Evolutionary conservation across 1,140 invertebrate species (phyloP), one percentile per base, ranked within the genome.

Genomic region (Camponotus pennsylvanicus): DNA sequence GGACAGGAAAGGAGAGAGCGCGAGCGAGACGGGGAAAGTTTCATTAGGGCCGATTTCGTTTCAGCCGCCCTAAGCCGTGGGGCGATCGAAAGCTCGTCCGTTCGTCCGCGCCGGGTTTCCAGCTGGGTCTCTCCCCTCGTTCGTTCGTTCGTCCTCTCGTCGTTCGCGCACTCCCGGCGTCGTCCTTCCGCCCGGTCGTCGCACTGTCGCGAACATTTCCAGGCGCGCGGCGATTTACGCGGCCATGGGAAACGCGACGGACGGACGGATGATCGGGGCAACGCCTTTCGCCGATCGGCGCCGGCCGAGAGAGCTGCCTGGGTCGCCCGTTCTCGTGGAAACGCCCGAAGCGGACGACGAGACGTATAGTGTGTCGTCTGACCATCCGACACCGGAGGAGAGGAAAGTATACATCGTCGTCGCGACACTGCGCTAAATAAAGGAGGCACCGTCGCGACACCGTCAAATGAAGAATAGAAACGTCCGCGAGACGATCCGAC

Each of bases 1-100:
- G 61, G 21, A 21, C 8, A 13, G 21, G 13, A 69, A 9, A 21
- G 42, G 34, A 52, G 45, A 57, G 59, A 55, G 71, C 37, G 52
- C 37, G 52, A 79, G 69, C 37, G 76, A 66, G 76, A 66, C 13
- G 7, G 42, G 45, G 78, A 84, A 88, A 87, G 82, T 88, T 88
- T 88, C 87, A 88, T 88, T 88, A 88, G 87, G 87, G 86, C 78
- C 75, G 87, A 87, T 88, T 88, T 87, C 87, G 69, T 88, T 88
- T 84, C 64, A 69, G 52, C 82, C 66, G 80, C 63, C 73, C 66
- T 76, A 52, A 77, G 63, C 59, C 67, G 49, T 52, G 37, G 34
- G 61, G 71, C 86, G 75, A 86, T 87, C 71, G 78, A 82, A 61
- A 83, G 45, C 85, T 45, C 70, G 63, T 76, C 21, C 52, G 42